These are phyloP conservation scores for Epinotia bilunana DNA, from an alignment of 2,888 invertebrate species.

Conservation along the genomic window DNA sequence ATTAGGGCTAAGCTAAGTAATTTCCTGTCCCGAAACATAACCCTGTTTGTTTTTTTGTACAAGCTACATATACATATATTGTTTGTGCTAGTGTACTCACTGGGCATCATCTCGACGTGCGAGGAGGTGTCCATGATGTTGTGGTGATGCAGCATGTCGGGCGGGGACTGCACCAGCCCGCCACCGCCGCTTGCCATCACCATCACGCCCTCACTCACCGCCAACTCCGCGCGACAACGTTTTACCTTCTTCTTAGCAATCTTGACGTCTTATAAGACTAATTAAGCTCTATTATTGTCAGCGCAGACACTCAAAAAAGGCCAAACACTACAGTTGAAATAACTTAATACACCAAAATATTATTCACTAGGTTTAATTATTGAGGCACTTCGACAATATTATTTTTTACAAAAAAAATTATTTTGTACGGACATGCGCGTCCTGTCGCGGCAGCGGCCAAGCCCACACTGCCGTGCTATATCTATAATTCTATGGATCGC, in stretches of 20 bases:
- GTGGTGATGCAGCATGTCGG: conserved; percentile 81
- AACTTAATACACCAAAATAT: conserved; percentile 63
- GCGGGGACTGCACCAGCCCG: conserved; percentile 83
- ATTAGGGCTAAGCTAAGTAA: too few species aligned
- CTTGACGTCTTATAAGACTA: conserved; percentile 37
- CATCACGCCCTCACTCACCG: conserved; percentile 66
- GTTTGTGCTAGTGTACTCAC: conserved; percentile 61
- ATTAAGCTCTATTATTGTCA: conserved; percentile 40
- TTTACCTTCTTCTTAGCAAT: conserved; percentile 46
- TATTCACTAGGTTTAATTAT: conserved; percentile 59
- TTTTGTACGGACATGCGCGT: conserved; percentile 61
- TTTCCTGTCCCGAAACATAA: not conserved
- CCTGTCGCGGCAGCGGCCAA: conserved; percentile 72
- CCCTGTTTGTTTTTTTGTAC: too few species aligned
- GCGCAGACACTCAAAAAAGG: conserved; percentile 28
- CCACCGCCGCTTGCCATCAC: conserved; percentile 83
- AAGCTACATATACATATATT: not conserved
- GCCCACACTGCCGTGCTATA: conserved; percentile 82
- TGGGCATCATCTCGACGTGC: conserved; percentile 82
- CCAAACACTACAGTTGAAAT: conserved; percentile 49
- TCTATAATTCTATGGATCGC: conserved; percentile 81
- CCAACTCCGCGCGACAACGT: conserved; percentile 52
- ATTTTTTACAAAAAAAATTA: conserved; percentile 60
- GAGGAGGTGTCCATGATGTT: conserved; percentile 81
- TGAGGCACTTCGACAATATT: conserved; percentile 77